Base-by-base conservation (phyloP, 2,113 vertebrate genomes). In the Scatophagus argus region DNA sequence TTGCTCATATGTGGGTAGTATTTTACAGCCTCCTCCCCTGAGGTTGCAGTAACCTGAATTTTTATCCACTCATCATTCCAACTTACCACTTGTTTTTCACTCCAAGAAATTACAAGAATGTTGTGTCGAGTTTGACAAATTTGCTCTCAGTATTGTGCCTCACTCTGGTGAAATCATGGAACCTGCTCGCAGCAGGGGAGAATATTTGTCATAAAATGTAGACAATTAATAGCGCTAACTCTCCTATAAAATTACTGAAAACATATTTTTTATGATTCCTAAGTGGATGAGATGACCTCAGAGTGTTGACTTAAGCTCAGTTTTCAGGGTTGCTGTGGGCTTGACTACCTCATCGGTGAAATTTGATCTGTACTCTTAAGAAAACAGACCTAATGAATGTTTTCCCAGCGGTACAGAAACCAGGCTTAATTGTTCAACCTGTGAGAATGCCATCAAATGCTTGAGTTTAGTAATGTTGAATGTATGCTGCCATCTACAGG, bases 401-500 rank as follows among this genome's bases (percentile, higher is more conserved):
- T 55, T 59, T 76, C 82, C 81, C 77, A 38, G 14, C 58, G 78
- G 83, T 41, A 58, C 21, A 63, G 19, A 25, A 74, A 69, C 64
- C 29, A 46, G 49, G 46, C 46, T 16, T 13, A 59, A 63, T 63
- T 72, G 36, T 41, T 68, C 27, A 65, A 8, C 41, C 41, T 21
- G 60, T 38, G 19, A 75, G 38, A 75, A 74, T 38, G 31, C 73
- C 65, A 38, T 59, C 39, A 3, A 6, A 43, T 6, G 1, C 25
- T 1, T 14, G 16, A 29, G 10, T 2, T 54, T 2, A 5, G 23
- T 27, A 55, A 77, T 43, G 43, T 1, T 68, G 46, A 38, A 44
- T n/a, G 23, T 51, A 63, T 86, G 74, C 79, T 83, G 79, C 84
- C 88, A 77, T 71, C 91, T 90, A 39, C 43, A 74, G 90, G 85